phyloP scores from a whole-genome alignment of 2,113 vertebrate species.

The Pseudolaguvia tuberculata region DNA sequence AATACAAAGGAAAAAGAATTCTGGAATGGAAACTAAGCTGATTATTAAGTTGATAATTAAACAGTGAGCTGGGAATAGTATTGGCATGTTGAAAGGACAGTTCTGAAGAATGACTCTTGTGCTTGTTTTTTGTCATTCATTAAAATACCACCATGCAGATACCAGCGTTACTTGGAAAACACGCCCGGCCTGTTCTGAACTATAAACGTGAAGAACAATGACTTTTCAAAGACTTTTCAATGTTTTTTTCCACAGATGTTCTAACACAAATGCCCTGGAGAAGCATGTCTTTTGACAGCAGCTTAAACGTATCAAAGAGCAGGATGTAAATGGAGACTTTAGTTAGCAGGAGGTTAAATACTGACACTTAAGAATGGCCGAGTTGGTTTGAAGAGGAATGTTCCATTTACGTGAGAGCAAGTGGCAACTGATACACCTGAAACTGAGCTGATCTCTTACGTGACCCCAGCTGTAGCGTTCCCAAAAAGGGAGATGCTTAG shows the following conservation, averaged over 20 bases:
- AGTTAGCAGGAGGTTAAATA: neutral
- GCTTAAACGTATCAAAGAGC: neutral
- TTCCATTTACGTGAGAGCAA: slow-evolving; percentile 13
- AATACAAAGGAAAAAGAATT: too few relatives aligned
- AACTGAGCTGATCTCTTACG: neutral
- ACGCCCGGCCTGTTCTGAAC: neutral
- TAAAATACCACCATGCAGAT: slow-evolving; percentile 29
- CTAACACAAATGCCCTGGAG: neutral
- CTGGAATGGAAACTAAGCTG: too few relatives aligned
- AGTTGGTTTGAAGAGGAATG: slow-evolving; percentile 32
- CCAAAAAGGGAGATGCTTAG: neutral
- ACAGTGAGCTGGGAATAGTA: too few relatives aligned
- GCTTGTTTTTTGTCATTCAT: slow-evolving; percentile 15
- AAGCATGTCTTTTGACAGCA: neutral
- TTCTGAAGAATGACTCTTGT: neutral
- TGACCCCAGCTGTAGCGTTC: neutral
- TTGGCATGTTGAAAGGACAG: neutral
- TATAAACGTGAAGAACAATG: neutral
- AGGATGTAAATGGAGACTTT: slow-evolving; percentile 9
- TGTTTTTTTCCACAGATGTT: neutral
- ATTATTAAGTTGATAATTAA: too few relatives aligned
- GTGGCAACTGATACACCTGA: slow-evolving; percentile 18
- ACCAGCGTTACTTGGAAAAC: slow-evolving; percentile 2
- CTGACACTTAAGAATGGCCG: slow-evolving; percentile 14
- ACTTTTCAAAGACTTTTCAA: slow-evolving; percentile 10